Conservation (phyloP, 2,113 vertebrate genomes). For the Pseudonaja textilis region DNA sequence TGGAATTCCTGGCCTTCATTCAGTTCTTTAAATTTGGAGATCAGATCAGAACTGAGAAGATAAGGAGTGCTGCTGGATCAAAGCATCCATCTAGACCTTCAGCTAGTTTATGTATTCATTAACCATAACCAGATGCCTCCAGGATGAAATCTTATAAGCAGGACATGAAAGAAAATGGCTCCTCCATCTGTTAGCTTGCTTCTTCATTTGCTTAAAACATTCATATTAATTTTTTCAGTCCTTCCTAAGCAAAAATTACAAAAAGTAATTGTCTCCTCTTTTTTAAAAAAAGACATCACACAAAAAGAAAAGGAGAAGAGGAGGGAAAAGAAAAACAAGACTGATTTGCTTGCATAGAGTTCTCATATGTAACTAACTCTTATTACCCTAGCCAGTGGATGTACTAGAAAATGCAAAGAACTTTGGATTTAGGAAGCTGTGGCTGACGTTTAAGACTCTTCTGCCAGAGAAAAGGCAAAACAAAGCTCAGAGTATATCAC, state of each 20-base stretch:
- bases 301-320: background rate
- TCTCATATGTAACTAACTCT: background rate
- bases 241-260: background rate
- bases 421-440: background rate
- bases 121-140: background rate
- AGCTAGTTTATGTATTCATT: background rate
- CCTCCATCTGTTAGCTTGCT: background rate
- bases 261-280: background rate
- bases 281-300: background rate
- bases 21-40: background rate
- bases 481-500: background rate
- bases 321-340: background rate
- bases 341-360: background rate
- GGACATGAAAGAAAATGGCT: background rate
- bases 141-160: background rate
- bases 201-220: background rate
- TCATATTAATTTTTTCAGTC: background rate
- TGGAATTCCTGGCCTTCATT: background rate
- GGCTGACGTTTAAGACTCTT: background rate
- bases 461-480: background rate
- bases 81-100: background rate
- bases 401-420: background rate
- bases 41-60: background rate
- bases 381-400: background rate
- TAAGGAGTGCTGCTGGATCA: background rate